A percentile compares a stretch with the other conserved stretches of the same genome.
phyloP scores from a whole-genome alignment of 2,888 invertebrate genomes.

The Clistopyga incitator region DNA sequence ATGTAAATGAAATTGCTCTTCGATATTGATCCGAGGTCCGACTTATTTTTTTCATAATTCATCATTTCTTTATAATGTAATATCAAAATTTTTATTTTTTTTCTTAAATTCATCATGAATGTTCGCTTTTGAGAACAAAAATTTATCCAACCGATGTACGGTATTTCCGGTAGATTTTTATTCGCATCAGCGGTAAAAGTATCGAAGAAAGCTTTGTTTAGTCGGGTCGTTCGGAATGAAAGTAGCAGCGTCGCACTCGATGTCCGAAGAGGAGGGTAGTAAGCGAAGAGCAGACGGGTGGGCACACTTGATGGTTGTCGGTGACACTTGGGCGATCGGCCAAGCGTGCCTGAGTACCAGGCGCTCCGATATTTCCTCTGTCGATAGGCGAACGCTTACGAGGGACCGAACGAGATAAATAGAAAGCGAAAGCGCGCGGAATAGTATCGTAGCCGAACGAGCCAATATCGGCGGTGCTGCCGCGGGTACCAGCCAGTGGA shows the following conservation, averaged over 20 bases:
- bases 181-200: background rate
- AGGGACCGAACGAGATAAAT: background rate
- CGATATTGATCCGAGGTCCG: background rate
- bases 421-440: conserved; percentile 4
- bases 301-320: conserved; percentile 7
- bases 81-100: no score
- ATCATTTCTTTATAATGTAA: no score
- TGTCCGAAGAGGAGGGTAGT: background rate
- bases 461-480: background rate
- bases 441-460: background rate
- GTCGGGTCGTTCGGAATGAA: background rate
- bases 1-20: background rate
- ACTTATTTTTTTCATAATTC: no score
- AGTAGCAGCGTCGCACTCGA: background rate
- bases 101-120: background rate
- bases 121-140: background rate
- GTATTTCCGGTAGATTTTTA: background rate
- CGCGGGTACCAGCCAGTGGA: background rate
- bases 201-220: background rate
- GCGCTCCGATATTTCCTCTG: conserved; percentile 18
- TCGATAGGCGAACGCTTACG: conserved; percentile 18
- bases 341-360: conserved; percentile 9
- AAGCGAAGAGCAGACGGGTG: background rate
- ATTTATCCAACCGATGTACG: background rate
- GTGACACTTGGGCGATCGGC: conserved; percentile 14